Percentiles rank a stretch among this genome's conserved stretches.
phyloP scores from a whole-genome alignment of 2,797 vertebrate genomes.

The Enteromius anoplus region DNA sequence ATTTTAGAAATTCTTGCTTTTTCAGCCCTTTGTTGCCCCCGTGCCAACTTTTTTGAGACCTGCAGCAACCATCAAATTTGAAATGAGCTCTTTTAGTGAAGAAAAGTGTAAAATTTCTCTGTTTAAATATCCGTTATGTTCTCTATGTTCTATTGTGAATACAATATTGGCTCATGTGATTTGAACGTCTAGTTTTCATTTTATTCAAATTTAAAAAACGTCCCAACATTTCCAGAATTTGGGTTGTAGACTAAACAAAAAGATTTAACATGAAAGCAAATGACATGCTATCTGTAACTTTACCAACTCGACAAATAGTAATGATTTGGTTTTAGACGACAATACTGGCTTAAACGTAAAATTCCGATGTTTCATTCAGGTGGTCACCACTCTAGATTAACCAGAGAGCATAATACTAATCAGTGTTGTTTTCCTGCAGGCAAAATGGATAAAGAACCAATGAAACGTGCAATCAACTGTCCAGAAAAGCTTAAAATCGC shows the following conservation, averaged over 20 bases:
- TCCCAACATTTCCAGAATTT: no score
- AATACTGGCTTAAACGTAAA: background rate
- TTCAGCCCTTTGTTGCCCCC: no score
- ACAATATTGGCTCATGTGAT: no score
- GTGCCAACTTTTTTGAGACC: no score
- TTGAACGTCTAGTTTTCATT: no score
- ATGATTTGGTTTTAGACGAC: background rate
- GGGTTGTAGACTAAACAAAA: background rate
- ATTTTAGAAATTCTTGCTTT: no score
- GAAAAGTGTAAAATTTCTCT: no score
- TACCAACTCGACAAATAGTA: background rate
- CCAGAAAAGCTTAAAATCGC: conserved; percentile 29
- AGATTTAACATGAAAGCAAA: background rate
- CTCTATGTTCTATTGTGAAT: no score
- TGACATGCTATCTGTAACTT: background rate
- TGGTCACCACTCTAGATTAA: background rate
- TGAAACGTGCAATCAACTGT: conserved; percentile 51
- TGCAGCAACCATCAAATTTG: no score
- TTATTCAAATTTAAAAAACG: no score
- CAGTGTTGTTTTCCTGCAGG: conserved; percentile 19
- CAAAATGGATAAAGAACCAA: conserved; percentile 12
- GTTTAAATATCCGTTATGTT: no score
- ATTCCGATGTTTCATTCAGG: background rate
- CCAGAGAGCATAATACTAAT: conserved; percentile 24
- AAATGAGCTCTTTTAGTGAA: no score